Evolutionary conservation across 2,113 vertebrate genomes (phyloP).

Genomic region (Capra hircus): DNA sequence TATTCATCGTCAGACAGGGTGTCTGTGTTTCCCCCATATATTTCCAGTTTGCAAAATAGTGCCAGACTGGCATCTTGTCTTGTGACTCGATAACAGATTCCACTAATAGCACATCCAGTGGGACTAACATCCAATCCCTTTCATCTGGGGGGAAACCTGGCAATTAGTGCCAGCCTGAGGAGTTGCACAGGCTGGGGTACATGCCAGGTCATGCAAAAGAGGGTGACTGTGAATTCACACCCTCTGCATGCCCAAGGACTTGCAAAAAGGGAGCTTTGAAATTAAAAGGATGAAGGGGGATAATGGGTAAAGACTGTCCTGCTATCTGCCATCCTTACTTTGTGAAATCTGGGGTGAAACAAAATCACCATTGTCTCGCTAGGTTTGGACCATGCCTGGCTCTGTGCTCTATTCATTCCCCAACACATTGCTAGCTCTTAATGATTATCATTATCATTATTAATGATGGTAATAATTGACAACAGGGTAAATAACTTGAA

Average conservation of each 20-base stretch:
- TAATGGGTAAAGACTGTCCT: background rate
- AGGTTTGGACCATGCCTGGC: background rate
- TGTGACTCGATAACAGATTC: slow-evolving; percentile 63
- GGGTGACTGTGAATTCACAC: slow-evolving; percentile 24
- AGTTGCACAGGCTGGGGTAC: background rate
- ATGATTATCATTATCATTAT: slow-evolving; percentile 71
- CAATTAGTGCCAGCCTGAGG: slow-evolving; percentile 34
- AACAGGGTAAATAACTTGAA: slow-evolving; percentile 67
- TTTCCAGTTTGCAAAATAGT: slow-evolving; percentile 58
- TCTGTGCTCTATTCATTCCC: slow-evolving; percentile 45
- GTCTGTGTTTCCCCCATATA: slow-evolving; percentile 58
- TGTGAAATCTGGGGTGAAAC: slow-evolving; percentile 25
- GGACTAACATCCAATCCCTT: slow-evolving; percentile 34
- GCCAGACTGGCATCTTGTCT: slow-evolving; percentile 36
- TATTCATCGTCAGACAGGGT: slow-evolving; percentile 68
- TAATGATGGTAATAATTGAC: slow-evolving; percentile 69
- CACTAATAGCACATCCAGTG: slow-evolving; percentile 37
- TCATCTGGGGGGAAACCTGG: slow-evolving; percentile 42
- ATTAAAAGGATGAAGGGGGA: background rate
- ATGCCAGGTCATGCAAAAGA: slow-evolving; percentile 39
- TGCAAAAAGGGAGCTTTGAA: slow-evolving; percentile 3
- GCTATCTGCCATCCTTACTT: background rate
- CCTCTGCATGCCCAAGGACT: background rate
- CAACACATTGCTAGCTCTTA: slow-evolving; percentile 47
- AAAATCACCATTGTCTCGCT: slow-evolving; percentile 13